A percentile compares a stretch with the other conserved stretches of the same genome.
These are phyloP conservation scores for Chromis chromis DNA, from an alignment of 2,797 vertebrate genomes.

Conservation along the genomic window DNA sequence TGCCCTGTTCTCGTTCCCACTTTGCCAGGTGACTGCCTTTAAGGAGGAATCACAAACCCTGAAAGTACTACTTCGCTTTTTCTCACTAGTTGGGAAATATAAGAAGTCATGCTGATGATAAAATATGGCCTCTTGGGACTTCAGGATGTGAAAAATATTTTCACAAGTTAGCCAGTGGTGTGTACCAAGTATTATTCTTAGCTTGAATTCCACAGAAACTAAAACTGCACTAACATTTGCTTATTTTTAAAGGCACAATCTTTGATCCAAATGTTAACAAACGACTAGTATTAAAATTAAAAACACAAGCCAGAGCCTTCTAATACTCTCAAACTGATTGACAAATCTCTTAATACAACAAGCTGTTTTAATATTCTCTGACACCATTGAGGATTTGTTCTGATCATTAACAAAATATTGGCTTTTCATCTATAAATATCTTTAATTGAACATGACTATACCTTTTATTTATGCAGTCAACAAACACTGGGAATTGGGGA, in stretches of 20 bases:
- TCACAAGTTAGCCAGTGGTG: slow-evolving; percentile 54
- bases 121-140: slow-evolving; percentile 67
- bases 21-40: slow-evolving; percentile 86
- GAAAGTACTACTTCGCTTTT: slow-evolving; percentile 71
- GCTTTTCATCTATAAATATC: slow-evolving; percentile 22
- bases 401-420: slow-evolving; percentile 38
- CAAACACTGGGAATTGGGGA: slow-evolving; percentile 48
- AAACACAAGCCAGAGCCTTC: slow-evolving; percentile 9
- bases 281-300: background rate
- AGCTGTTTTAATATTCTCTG: background rate
- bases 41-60: slow-evolving; percentile 83
- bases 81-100: slow-evolving; percentile 70
- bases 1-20: slow-evolving; percentile 80
- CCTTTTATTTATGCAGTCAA: slow-evolving; percentile 47
- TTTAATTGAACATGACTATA: slow-evolving; percentile 48
- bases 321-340: background rate
- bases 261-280: slow-evolving; percentile 4
- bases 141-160: slow-evolving; percentile 57
- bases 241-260: background rate
- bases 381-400: background rate
- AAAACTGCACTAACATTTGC: too few species aligned
- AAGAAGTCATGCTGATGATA: slow-evolving; percentile 76
- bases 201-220: slow-evolving; percentile 5
- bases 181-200: slow-evolving; percentile 44
- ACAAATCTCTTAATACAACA: slow-evolving; percentile 9